Conservation (phyloP, 2,113 vertebrate species). For the Nicator chloris region DNA sequence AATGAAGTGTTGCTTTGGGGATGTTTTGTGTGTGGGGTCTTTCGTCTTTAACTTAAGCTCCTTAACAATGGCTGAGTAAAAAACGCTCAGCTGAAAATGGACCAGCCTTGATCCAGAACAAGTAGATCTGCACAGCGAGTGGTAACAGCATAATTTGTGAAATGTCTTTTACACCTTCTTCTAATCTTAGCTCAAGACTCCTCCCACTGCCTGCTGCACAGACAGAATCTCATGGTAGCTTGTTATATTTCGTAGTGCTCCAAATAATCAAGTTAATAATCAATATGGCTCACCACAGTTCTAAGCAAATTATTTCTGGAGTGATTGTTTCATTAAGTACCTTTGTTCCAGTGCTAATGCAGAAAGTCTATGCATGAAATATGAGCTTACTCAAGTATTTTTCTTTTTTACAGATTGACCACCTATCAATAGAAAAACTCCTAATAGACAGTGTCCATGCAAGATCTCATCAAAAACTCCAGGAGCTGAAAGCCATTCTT, state of each 20-base stretch:
- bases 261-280: neutral
- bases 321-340: neutral
- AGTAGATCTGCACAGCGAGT: neutral
- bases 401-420: conserved; percentile 85
- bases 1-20: neutral
- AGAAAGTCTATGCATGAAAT: neutral
- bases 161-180: neutral
- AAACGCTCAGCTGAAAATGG: neutral
- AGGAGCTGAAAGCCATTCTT: conserved; percentile 95
- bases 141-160: neutral
- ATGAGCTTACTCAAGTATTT: neutral
- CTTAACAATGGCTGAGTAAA: neutral
- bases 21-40: neutral
- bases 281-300: neutral
- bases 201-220: neutral
- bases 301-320: neutral
- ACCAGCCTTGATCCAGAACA: neutral
- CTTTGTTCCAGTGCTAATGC: neutral
- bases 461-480: conserved; percentile 94
- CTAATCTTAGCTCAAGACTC: neutral
- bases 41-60: neutral
- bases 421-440: conserved; percentile 97
- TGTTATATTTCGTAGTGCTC: neutral
- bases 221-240: neutral
- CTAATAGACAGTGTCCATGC: conserved; percentile 97